Conservation (phyloP, 2,888 invertebrate genomes). For the Meganola albula region DNA sequence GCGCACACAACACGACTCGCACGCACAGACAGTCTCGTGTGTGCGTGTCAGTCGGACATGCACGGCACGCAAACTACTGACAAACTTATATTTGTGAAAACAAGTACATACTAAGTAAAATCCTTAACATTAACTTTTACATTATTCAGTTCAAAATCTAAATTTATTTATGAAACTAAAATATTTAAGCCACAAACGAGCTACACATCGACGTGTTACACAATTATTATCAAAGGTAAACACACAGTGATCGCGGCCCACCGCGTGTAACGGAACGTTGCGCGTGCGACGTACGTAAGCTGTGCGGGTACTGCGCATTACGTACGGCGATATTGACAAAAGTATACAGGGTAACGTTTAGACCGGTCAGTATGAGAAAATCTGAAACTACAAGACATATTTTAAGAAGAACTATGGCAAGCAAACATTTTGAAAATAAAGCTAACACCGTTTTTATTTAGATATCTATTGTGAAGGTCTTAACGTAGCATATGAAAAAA, state of each 20-base stretch:
- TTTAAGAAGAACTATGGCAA: too few species aligned
- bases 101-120: conserved; percentile 38
- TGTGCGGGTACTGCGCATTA: not conserved
- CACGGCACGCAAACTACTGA: conserved; percentile 10
- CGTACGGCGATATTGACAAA: too few species aligned
- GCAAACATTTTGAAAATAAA: too few species aligned
- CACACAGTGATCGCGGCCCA: not conserved
- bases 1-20: conserved; percentile 13
- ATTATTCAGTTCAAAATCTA: conserved; percentile 46
- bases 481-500: too few species aligned
- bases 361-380: too few species aligned
- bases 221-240: too few species aligned
- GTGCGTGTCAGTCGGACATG: conserved; percentile 1
- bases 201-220: conserved; percentile 25
- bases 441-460: too few species aligned
- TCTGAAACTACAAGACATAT: too few species aligned
- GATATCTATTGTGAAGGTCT: too few species aligned
- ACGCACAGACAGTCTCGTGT: conserved; percentile 4
- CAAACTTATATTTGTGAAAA: conserved; percentile 37
- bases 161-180: conserved; percentile 34
- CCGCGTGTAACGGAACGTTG: not conserved
- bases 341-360: too few species aligned
- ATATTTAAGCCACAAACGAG: conserved; percentile 36
- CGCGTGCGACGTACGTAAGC: not conserved
- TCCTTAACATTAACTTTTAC: conserved; percentile 41